Conservation (phyloP, 2,113 vertebrate species). For the Eublepharis macularius region DNA sequence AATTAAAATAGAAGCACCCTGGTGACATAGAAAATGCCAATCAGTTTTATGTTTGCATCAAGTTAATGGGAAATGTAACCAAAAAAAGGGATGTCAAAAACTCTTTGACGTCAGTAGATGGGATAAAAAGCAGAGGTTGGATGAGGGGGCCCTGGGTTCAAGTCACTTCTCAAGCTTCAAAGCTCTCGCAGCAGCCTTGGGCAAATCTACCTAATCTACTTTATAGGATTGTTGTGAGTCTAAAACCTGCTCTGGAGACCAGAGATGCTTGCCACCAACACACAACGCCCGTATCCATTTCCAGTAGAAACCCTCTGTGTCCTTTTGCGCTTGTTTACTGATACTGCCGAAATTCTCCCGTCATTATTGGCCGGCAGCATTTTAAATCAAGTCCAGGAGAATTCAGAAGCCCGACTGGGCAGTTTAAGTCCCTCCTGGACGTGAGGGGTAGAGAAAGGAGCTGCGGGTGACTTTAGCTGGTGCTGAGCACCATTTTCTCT, state of each 20-base stretch:
- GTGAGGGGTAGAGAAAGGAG: no score
- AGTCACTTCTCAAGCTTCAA: background rate
- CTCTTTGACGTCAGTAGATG: background rate
- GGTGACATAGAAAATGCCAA: background rate
- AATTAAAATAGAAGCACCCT: background rate
- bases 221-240: no score
- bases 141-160: background rate
- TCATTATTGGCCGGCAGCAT: background rate
- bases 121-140: background rate
- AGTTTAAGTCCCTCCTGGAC: background rate
- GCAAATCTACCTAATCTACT: no score
- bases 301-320: background rate
- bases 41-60: background rate
- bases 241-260: no score
- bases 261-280: no score
- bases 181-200: no score
- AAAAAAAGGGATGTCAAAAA: background rate
- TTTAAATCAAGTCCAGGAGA: background rate
- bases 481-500: no score
- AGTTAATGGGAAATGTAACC: background rate
- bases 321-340: no score
- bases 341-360: background rate
- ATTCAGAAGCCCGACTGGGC: background rate
- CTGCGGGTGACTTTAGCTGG: no score
- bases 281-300: background rate